Percentiles rank a stretch among this genome's conserved stretches.
These are phyloP conservation scores for Dryocosmus kuriphilus DNA, from an alignment of 2,888 invertebrate species.

Conservation along the genomic window DNA sequence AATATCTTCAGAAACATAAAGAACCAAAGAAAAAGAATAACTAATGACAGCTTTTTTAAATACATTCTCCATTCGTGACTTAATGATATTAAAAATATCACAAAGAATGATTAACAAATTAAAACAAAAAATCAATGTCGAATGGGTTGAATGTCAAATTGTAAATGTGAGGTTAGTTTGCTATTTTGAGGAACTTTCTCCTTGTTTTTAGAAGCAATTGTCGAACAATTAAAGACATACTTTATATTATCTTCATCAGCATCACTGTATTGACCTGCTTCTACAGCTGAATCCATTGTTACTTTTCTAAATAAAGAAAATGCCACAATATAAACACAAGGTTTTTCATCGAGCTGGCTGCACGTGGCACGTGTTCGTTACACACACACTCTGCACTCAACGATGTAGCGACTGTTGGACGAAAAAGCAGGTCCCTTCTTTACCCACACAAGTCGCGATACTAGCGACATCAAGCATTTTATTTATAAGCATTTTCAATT, in stretches of 20 bases:
- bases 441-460: too few species aligned
- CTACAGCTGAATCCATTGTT: constrained; percentile 60
- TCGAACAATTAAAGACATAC: constrained; percentile 55
- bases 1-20: too few species aligned
- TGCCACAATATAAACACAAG: background rate
- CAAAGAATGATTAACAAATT: background rate
- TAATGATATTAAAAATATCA: background rate
- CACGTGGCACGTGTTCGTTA: too few species aligned
- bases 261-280: constrained; percentile 79
- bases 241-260: constrained; percentile 71
- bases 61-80: too few species aligned
- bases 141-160: background rate
- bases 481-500: too few species aligned
- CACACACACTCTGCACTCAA: too few species aligned
- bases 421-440: too few species aligned
- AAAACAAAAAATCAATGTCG: background rate
- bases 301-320: background rate
- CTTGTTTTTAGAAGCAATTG: constrained; percentile 25
- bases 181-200: constrained; percentile 40
- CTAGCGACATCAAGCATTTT: too few species aligned
- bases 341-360: too few species aligned
- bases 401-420: too few species aligned
- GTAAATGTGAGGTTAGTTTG: background rate
- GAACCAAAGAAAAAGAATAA: too few species aligned
- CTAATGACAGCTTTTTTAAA: too few species aligned